Base-by-base conservation (phyloP, 2,888 invertebrate species). In the Cataglyphis livida region DNA sequence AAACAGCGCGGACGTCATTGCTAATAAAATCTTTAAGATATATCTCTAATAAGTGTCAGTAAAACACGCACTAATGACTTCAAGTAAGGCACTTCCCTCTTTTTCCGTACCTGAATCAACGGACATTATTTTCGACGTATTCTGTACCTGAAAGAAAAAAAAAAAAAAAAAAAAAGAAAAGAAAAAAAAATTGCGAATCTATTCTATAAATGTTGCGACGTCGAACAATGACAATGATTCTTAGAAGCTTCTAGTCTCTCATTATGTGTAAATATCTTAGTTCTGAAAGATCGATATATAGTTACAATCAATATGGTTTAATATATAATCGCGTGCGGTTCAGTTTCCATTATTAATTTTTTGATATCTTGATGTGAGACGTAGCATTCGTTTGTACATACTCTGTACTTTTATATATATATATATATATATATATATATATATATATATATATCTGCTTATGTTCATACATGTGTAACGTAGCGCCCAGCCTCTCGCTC, bases 371-470 rank as follows among this genome's bases (percentile, higher is more conserved):
- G 81, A 73, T 68, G 85, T 76, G 73, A 48, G 48, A 76, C 59
- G 66, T 83, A 82, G 71, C 74, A 83, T 84, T 81, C 74, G 54
- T 84, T 68, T 88, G 85, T 88, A 87, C 82, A 88, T 88, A 88
- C 65, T 75, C 65, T 82, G 83, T 87, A 88, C 73, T 32, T n/a
- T n/a, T n/a, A n/a, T 21, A 21, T 21, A 21, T 21, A 21, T 21
- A 21, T 21, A 21, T 21, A 0, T 21, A 21, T 21, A 21, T 21
- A 21, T 21, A 21, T 21, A 21, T 21, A 21, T 21, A 21, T 21
- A 21, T 21, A 21, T 21, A 21, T 74, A 25, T 78, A 78, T 68
- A 84, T 66, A 88, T 78, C 74, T 71, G 73, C 62, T 65, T 82
- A 66, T 84, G 70, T 81, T 78, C 57, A 35, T 81, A 81, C 73